phyloP scores from a whole-genome alignment of 2,113 vertebrate species.

The Phalacrocorax aristotelis region DNA sequence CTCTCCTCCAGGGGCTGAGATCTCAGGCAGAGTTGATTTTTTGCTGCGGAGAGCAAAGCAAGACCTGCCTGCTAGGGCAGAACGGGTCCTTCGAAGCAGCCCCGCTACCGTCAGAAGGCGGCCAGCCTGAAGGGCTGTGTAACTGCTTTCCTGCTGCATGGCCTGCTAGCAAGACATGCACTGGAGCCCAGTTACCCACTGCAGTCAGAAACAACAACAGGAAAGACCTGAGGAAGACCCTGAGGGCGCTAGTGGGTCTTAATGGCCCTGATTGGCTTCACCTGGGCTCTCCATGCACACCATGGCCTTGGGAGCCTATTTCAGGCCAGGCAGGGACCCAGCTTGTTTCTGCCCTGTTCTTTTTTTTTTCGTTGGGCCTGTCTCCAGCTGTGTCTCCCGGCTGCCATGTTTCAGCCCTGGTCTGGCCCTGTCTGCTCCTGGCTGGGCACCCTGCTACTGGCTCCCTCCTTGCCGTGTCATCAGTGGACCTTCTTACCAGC shows the following conservation, averaged over 20 bases:
- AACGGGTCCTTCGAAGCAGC: not conserved
- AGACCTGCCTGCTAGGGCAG: not conserved
- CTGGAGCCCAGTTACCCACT: not conserved
- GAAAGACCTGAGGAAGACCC: too few relatives aligned
- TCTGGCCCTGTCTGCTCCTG: not conserved
- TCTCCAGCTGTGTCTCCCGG: not conserved
- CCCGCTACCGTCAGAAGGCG: accelerated
- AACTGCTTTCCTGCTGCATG: not conserved
- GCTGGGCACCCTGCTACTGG: not conserved
- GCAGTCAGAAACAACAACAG: not conserved
- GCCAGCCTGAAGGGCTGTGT: not conserved
- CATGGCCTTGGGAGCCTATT: not conserved
- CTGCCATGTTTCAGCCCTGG: not conserved
- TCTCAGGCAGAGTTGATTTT: not conserved
- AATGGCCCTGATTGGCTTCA: not conserved
- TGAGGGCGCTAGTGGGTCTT: not conserved
- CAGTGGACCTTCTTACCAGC: too few relatives aligned
- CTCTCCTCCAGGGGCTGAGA: not conserved
- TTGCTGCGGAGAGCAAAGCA: not conserved
- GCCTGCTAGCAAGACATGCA: too few relatives aligned
- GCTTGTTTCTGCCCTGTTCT: not conserved
- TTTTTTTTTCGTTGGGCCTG: not conserved
- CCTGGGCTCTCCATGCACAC: not conserved
- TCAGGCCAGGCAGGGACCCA: not conserved
- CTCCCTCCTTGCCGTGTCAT: not conserved